phyloP scores from a whole-genome alignment of 2,113 vertebrate species.

The Tamias sibiricus region DNA sequence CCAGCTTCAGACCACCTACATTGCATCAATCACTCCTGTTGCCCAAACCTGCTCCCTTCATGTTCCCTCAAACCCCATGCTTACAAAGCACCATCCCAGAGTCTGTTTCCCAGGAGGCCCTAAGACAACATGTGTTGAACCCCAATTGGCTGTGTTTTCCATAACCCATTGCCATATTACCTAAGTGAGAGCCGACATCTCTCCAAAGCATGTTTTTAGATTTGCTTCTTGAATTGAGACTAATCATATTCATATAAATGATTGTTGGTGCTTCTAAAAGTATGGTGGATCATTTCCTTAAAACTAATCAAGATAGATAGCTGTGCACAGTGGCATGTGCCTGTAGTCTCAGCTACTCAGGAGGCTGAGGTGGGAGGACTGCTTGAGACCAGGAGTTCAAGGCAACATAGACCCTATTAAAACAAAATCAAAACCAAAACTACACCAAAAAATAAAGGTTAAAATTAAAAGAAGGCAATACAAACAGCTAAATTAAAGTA shows the following conservation, averaged over 20 bases:
- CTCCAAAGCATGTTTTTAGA: background rate
- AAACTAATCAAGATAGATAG: background rate
- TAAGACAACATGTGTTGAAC: background rate
- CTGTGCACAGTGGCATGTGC: no score
- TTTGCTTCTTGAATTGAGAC: background rate
- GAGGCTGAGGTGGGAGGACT: background rate
- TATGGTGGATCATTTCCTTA: background rate
- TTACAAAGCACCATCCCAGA: no score
- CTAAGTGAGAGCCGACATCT: background rate
- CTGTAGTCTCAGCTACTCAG: background rate
- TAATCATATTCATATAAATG: background rate
- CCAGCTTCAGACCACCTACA: background rate
- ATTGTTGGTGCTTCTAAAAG: background rate
- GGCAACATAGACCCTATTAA: no score
- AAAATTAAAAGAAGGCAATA: background rate
- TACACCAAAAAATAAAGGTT: background rate
- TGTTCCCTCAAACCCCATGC: background rate
- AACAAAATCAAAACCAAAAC: background rate
- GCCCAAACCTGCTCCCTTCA: background rate
- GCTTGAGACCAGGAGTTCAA: background rate
- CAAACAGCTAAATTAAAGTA: background rate
- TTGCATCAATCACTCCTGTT: background rate
- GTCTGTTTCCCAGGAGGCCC: background rate
- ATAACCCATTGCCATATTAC: background rate
- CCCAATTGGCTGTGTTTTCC: background rate